phyloP scores from a whole-genome alignment of 1,140 invertebrate genomes.

The Myzus persicae region DNA sequence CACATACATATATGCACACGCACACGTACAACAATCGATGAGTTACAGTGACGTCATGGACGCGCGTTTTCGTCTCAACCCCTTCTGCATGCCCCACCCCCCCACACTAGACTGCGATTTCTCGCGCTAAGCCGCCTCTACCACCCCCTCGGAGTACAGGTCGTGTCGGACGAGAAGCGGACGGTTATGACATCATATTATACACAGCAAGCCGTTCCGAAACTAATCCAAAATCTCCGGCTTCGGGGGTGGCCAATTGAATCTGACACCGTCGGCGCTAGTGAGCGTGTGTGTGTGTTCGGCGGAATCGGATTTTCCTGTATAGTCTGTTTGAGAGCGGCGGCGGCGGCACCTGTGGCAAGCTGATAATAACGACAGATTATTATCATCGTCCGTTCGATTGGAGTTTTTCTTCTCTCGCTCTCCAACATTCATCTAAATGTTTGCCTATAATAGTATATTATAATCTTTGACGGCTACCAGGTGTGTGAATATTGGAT shows the following conservation, averaged over 20 bases:
- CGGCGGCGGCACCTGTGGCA: slow-evolving; percentile 48
- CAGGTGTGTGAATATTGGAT: neutral
- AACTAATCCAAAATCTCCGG: neutral
- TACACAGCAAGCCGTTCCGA: neutral
- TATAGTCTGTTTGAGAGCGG: neutral
- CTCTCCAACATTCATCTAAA: neutral
- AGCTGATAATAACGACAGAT: neutral
- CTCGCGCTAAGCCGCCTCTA: neutral
- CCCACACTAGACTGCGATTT: neutral
- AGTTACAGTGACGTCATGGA: slow-evolving; percentile 42
- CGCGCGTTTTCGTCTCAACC: neutral
- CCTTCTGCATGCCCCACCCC: neutral
- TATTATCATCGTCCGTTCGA: neutral
- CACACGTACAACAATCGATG: slow-evolving; percentile 33
- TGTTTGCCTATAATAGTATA: neutral
- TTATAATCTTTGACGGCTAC: neutral
- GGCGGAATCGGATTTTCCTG: neutral
- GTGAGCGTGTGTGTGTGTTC: neutral
- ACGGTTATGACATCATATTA: slow-evolving; percentile 38
- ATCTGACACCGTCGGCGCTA: neutral
- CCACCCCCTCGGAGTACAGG: neutral
- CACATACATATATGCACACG: neutral
- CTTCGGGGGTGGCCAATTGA: slow-evolving; percentile 7
- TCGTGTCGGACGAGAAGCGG: neutral
- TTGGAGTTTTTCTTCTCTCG: neutral